phyloP scores from a whole-genome alignment of 2,113 vertebrate species.

The Pedionomus torquatus region DNA sequence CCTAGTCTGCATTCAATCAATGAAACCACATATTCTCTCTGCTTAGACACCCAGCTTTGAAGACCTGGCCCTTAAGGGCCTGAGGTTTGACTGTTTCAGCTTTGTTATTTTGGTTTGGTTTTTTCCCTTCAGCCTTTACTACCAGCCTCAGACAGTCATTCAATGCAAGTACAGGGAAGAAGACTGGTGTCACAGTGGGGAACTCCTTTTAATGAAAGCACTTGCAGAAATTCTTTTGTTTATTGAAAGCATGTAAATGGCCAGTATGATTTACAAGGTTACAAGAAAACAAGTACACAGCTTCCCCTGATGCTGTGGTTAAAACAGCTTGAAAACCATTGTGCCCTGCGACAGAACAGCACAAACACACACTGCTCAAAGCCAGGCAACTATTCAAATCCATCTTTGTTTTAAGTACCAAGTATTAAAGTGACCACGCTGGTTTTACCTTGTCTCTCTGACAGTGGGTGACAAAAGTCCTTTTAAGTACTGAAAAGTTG shows the following conservation, averaged over 20 bases:
- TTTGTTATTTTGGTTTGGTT: not conserved
- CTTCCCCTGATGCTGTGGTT: constrained; percentile 21
- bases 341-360: not conserved
- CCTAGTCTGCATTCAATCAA: constrained; percentile 14
- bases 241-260: constrained; percentile 55
- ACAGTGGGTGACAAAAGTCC: constrained; percentile 38
- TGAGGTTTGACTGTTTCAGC: constrained; percentile 20
- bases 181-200: constrained; percentile 16
- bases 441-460: constrained; percentile 10
- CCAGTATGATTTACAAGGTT: constrained; percentile 60
- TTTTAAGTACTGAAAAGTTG: constrained; percentile 29
- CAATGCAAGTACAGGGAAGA: constrained; percentile 5
- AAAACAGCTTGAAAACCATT: constrained; percentile 41
- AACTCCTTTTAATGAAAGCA: constrained; percentile 28
- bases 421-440: constrained; percentile 27
- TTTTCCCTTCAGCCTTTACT: constrained; percentile 27
- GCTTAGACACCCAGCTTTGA: constrained; percentile 33
- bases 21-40: constrained; percentile 17
- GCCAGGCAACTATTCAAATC: constrained; percentile 1
- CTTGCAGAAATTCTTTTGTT: constrained; percentile 52
- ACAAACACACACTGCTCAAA: not conserved
- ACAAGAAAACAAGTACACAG: constrained; percentile 18
- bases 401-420: constrained; percentile 17
- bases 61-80: not conserved
- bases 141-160: constrained; percentile 16